Evolutionary conservation across 2,797 vertebrate species (phyloP), one percentile per base, ranked within the genome.

Genomic region (Centropyge bicolor): DNA sequence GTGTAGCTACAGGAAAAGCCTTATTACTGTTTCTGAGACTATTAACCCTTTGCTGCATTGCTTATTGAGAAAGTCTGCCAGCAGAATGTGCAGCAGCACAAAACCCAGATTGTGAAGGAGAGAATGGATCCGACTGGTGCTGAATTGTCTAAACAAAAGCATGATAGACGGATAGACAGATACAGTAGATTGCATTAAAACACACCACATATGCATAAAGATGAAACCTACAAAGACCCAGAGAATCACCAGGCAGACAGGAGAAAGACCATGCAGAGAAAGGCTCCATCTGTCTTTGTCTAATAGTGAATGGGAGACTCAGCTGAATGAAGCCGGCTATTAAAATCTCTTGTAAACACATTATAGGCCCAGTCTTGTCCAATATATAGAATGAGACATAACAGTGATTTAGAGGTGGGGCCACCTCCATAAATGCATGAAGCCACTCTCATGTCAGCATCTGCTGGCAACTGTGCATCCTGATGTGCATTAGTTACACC

Each of bases 381-480:
- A 79, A 81, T 79, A 85, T 82, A 81, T 63, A 82, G 88, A 86
- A 75, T 69, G 27, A 77, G 83, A 83, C 74, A 74, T 83, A 84
- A 81, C 73, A 40, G 61, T 76, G 73, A 87, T 74, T 67, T 84
- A 82, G 80, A 83, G 64, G 74, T 60, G 56, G 36, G 49, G 52
- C 43, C 1, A 35, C 76, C 87, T 89, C 84, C 84, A 90, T 90
- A 88, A 90, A 91, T 90, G 86, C 80, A 91, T 92, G 88, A 90
- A 79, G 85, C 67, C 84, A 87, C 74, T 89, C 74, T 90, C 81
- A 56, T 73, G 82, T 84, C 84, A 76, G 80, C n/a, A 27, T 79
- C 76, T 84, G 55, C 62, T 66, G 56, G 85, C 49, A 81, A 61
- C 78, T 77, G 24, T 76, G 76, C 79, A 90, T 89, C 55, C 49